These are phyloP conservation scores for Steatornis caripensis DNA, from an alignment of 2,113 vertebrate species.

Conservation along the genomic window DNA sequence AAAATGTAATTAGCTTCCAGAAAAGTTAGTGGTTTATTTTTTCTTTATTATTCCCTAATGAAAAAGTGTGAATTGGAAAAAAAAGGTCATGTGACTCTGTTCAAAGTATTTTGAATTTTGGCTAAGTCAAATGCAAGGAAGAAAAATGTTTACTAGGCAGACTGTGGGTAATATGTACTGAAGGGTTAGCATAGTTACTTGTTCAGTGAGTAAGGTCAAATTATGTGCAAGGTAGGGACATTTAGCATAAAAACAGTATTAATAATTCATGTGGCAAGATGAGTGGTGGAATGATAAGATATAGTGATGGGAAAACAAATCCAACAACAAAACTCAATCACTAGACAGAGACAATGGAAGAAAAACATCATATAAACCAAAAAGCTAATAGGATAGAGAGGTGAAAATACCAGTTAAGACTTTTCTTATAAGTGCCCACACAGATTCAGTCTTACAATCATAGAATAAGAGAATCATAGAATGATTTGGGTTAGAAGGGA, in stretches of 20 bases:
- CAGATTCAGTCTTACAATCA: neutral
- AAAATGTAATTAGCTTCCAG: neutral
- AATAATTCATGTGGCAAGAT: conserved; percentile 44
- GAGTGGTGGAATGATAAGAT: conserved; percentile 5
- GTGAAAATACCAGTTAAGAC: neutral
- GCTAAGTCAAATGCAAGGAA: neutral
- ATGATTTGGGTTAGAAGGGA: no score
- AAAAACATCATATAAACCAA: neutral
- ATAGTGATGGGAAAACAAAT: neutral
- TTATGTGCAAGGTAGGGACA: conserved; percentile 1
- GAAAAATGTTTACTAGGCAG: neutral
- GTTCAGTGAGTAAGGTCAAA: conserved; percentile 42
- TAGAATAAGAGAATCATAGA: no score
- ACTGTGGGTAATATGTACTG: neutral
- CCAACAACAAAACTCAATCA: neutral
- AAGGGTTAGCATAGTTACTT: conserved; percentile 6
- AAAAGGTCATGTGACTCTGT: neutral
- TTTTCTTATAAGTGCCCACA: neutral
- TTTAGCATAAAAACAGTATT: conserved; percentile 62
- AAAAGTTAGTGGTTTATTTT: neutral
- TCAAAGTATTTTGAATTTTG: neutral
- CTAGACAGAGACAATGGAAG: neutral
- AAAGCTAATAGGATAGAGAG: neutral
- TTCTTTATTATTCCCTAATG: neutral
- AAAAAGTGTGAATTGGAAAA: neutral